Evolutionary conservation across 53 echinoderm and acorn worm genomes (phyloP).

Genomic region (Hippasteria phrygiana): DNA sequence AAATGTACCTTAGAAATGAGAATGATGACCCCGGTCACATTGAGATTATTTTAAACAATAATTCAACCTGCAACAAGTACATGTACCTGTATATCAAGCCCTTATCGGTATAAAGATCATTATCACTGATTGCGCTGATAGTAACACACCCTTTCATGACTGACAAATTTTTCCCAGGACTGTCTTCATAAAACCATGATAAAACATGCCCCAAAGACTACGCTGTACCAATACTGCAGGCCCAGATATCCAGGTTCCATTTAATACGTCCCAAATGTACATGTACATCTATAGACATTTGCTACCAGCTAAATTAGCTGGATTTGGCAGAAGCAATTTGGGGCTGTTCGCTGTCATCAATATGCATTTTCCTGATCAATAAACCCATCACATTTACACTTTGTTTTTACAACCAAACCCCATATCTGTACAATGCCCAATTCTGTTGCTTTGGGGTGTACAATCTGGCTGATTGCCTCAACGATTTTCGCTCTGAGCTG

Average conservation of each 20-base stretch:
- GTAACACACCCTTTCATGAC: too few species aligned
- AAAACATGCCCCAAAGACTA: background rate
- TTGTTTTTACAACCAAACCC: background rate
- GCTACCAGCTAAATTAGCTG: background rate
- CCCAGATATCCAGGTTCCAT: background rate
- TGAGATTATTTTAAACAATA: background rate
- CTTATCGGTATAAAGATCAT: too few species aligned
- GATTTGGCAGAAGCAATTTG: too few species aligned
- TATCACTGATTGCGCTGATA: too few species aligned
- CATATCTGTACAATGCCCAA: background rate
- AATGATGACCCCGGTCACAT: too few species aligned
- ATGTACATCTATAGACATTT: background rate
- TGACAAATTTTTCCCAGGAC: too few species aligned
- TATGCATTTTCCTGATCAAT: background rate
- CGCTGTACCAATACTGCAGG: too few species aligned
- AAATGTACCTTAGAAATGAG: too few species aligned
- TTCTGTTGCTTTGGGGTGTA: too few species aligned
- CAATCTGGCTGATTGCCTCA: too few species aligned
- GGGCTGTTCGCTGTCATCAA: background rate
- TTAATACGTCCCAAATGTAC: too few species aligned
- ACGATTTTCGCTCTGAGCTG: background rate
- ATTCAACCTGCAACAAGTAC: background rate
- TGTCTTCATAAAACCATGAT: too few species aligned
- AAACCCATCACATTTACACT: background rate
- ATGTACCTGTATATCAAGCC: conserved; percentile 16